Conservation (phyloP, 2,888 invertebrate genomes). For the Drosophila diplacantha region DNA sequence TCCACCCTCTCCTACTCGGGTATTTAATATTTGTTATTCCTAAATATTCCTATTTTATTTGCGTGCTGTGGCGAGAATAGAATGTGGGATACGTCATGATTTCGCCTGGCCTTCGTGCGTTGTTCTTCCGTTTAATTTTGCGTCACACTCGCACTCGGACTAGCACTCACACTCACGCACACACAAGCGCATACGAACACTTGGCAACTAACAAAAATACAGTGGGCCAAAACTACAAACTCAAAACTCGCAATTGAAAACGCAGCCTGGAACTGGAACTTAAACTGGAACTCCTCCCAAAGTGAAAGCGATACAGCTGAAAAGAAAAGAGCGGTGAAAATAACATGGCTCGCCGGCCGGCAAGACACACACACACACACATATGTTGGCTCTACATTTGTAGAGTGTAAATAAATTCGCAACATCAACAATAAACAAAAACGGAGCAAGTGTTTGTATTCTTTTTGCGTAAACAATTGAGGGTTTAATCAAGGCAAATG, state of each 20-base stretch:
- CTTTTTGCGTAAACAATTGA: constrained; percentile 18
- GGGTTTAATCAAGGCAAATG: neutral
- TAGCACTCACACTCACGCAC: constrained; percentile 3
- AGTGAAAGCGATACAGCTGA: constrained; percentile 29
- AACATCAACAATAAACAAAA: constrained; percentile 27
- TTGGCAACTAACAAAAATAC: constrained; percentile 42
- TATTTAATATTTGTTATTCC: constrained; percentile 34
- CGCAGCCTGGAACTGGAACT: constrained; percentile 16
- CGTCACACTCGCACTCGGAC: constrained; percentile 32
- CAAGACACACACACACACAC: constrained; percentile 9
- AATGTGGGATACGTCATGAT: constrained; percentile 25
- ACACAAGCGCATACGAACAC: constrained; percentile 22
- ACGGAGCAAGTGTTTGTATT: constrained; percentile 7
- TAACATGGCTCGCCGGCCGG: constrained; percentile 30
- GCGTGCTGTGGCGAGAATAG: constrained; percentile 7
- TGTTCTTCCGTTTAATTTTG: constrained; percentile 39
- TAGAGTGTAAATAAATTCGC: constrained; percentile 34
- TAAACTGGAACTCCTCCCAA: constrained; percentile 9
- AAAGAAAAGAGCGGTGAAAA: constrained; percentile 16
- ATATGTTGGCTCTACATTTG: neutral
- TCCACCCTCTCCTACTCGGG: constrained; percentile 16
- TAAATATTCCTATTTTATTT: constrained; percentile 22
- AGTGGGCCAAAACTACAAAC: constrained; percentile 30
- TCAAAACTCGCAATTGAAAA: constrained; percentile 12
- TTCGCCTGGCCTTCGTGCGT: constrained; percentile 18